Evolutionary conservation across 1,140 invertebrate species (phyloP).

Genomic region (Meloidogyne hapla): DNA sequence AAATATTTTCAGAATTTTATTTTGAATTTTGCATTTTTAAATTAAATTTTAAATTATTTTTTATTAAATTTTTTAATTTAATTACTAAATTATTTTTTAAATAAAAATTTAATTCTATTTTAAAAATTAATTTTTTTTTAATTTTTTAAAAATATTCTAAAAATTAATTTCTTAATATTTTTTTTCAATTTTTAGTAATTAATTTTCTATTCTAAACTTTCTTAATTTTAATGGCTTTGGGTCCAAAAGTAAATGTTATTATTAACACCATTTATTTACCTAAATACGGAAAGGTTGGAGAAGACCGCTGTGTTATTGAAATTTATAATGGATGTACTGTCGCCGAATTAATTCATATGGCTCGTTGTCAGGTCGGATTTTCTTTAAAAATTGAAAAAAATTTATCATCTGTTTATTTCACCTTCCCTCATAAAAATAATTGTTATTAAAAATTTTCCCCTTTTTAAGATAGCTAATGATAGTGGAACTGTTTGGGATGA

Average conservation of each 20-base stretch:
- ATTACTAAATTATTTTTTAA: no score
- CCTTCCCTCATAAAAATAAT: background rate
- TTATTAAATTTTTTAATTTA: no score
- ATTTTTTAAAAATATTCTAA: no score
- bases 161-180: no score
- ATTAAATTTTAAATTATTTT: no score
- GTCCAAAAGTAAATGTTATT: background rate
- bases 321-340: background rate
- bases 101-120: no score
- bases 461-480: conserved; percentile 2
- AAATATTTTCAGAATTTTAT: no score
- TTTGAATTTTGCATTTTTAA: no score
- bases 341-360: background rate
- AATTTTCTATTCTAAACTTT: background rate
- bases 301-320: background rate
- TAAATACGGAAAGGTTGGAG: background rate
- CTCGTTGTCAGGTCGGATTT: background rate
- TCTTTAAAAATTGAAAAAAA: no score
- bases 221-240: background rate
- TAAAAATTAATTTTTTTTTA: no score
- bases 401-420: background rate
- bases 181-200: no score
- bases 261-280: conserved; percentile 3
- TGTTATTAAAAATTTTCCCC: background rate
- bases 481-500: background rate